Evolutionary conservation across 1,140 invertebrate species (phyloP), one percentile per base, ranked within the genome.

Genomic region (Pachyrhynchus sulphureomaculatus): DNA sequence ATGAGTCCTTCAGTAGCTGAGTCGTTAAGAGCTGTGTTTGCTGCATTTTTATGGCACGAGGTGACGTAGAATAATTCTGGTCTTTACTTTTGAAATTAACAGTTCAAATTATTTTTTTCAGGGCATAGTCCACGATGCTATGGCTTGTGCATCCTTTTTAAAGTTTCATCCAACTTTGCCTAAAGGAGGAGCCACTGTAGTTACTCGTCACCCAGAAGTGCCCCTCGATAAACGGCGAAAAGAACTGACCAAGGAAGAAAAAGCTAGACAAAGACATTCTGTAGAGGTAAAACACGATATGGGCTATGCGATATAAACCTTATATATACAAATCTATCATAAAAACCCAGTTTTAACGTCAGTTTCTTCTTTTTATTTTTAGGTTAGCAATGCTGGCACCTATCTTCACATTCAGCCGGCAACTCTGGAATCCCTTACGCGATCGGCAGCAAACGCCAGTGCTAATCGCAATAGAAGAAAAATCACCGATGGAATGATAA

Each of bases 21-120:
- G 76, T 92, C 92, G 70, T 77, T 96, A 3, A 81, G 96, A 4
- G 91, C 94, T 0, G 90, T 97, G 0, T 99, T 98, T 78, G 95
- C 95, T 0, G 94, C 96, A 0, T 89, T 98, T 70, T 77, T 98
- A 1, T 98, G 95, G 95, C 96, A 99, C 76, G 95, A 98, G 81
- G 95, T 62, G 47, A 34, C 1, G 12, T 13, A 37, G 6, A 39
- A 17, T 3, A n/a, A 4, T 13, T n/a, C 2, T 18, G 2, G 10
- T 17, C 12, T 39, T 13, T 17, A 9, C 36, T 39, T 9, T 17
- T 17, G 17, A n/a, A n/a, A n/a, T n/a, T n/a, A n/a, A n/a, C n/a
- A n/a, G n/a, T n/a, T n/a, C 29, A 61, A 80, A 20, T 58, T 48
- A 48, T 48, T 12, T 17, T 29, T 47, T 32, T n/a, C 10, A 62